Evolutionary conservation across 2,797 vertebrate genomes (phyloP), one percentile per base, ranked within the genome.

Genomic region (Alauda arvensis): DNA sequence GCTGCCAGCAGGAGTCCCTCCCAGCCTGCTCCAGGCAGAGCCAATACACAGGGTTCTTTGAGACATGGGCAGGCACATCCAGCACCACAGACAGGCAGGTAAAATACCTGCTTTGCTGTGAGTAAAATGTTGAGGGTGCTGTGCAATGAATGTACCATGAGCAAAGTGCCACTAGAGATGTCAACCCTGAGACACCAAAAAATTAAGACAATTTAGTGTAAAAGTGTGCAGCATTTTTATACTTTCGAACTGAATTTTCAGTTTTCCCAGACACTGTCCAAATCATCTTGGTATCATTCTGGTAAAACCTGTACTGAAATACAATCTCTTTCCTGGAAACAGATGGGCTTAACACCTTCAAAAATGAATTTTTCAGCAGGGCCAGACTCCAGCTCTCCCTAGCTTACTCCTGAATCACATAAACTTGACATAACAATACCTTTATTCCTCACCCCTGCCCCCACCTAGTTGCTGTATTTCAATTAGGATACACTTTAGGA

Each of bases 271-370:
- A 46, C 34, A 77, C 26, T 68, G 26, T 65, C 19, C 51, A 84
- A 61, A 37, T 65, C 10, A 39, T 43, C 62, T 68, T n/a, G 29
- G 26, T 57, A 65, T 60, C 20, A 48, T 53, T 81, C 71, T 59
- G 67, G 51, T 52, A 82, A 93, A 84, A 65, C 46, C 31, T n/a
- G 15, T 42, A 66, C 28, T 28, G 55, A 89, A 89, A 93, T 31
- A 84, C 31, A 90, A 43, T 37, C 60, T 23, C 13, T 77, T 81
- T 82, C 59, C 75, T 67, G 66, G 74, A 89, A 51, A 34, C 3
- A 6, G 42, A 72, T 53, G 33, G n/a, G 21, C 83, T 89, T 87
- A 83, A 70, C 83, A 49, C 66, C 18, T 76, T 42, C 34, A 48
- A 84, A 92, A 78, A 80, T 21, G 3, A 72, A 34, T 68, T 67